Conservation (phyloP, 1,140 invertebrate genomes). For the Sycophaga agraensis region DNA sequence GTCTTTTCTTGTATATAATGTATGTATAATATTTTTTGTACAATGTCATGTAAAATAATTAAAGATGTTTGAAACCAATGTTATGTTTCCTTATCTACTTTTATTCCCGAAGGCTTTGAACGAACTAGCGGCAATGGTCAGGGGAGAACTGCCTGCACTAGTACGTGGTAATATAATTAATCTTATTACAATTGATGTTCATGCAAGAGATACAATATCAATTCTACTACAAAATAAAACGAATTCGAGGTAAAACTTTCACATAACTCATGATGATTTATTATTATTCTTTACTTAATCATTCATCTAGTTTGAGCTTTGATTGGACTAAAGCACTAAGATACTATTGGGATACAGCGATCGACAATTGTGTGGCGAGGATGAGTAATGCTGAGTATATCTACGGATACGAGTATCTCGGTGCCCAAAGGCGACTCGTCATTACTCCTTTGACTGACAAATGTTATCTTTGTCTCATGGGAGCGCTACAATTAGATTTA, state of each 20-base stretch:
- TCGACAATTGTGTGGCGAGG: conserved; percentile 74
- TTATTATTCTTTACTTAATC: neutral
- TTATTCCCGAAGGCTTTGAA: conserved; percentile 66
- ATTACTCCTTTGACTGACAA: conserved; percentile 84
- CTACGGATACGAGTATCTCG: conserved; percentile 92
- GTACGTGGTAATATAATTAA: conserved; percentile 76
- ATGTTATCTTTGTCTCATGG: conserved; percentile 85
- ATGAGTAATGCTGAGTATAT: conserved; percentile 78
- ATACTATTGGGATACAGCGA: conserved; percentile 84
- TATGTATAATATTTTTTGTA: no score
- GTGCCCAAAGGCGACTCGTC: conserved; percentile 77
- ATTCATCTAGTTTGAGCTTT: conserved; percentile 67
- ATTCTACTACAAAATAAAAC: conserved; percentile 71
- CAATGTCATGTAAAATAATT: no score
- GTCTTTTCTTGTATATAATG: no score
- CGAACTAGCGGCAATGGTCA: conserved; percentile 74
- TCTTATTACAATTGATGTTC: conserved; percentile 85
- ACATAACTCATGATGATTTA: neutral
- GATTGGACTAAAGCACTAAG: conserved; percentile 88
- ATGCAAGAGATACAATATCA: conserved; percentile 79
- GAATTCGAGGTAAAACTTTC: conserved; percentile 62
- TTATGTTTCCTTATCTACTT: neutral
- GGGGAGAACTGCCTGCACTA: conserved; percentile 69
- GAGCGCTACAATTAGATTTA: conserved; percentile 80
- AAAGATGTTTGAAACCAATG: no score